Conservation (phyloP, 2,888 invertebrate species). For the Stegana nigrithorax region DNA sequence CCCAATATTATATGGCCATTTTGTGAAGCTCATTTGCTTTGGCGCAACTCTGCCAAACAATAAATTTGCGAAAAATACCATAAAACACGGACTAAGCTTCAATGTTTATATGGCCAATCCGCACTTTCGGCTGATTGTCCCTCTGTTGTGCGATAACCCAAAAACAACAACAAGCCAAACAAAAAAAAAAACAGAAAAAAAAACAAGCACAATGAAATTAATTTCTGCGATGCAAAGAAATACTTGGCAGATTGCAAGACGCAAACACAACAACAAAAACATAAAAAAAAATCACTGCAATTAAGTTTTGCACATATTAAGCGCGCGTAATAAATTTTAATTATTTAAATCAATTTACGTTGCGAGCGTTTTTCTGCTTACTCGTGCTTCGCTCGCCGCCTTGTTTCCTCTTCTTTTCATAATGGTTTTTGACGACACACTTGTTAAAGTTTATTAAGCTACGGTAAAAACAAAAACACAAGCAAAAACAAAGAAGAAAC, state of each 20-base stretch:
- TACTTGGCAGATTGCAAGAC: slow-evolving; percentile 20
- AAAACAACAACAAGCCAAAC: no score
- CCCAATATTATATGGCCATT: no score
- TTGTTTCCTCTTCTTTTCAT: no score
- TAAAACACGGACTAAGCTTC: not conserved
- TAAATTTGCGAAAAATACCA: no score
- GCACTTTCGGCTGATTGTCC: not conserved
- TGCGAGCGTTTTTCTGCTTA: not conserved
- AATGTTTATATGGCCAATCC: no score
- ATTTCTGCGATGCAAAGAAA: no score
- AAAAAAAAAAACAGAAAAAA: not conserved
- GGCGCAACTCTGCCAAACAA: no score
- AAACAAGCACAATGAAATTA: not conserved
- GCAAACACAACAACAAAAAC: slow-evolving; percentile 11
- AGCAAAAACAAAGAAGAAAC: not conserved
- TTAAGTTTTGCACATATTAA: not conserved
- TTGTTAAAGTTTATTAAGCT: not conserved
- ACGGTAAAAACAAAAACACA: no score
- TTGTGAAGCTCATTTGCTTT: no score
- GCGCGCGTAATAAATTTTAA: slow-evolving; percentile 7
- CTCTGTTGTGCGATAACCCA: not conserved
- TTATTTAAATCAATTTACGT: slow-evolving; percentile 19
- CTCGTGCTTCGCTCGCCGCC: not conserved
- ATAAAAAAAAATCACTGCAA: slow-evolving; percentile 23
- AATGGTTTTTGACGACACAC: slow-evolving; percentile 2